Evolutionary conservation across 2,113 vertebrate species (phyloP).

Genomic region (Oophaga pumilio): DNA sequence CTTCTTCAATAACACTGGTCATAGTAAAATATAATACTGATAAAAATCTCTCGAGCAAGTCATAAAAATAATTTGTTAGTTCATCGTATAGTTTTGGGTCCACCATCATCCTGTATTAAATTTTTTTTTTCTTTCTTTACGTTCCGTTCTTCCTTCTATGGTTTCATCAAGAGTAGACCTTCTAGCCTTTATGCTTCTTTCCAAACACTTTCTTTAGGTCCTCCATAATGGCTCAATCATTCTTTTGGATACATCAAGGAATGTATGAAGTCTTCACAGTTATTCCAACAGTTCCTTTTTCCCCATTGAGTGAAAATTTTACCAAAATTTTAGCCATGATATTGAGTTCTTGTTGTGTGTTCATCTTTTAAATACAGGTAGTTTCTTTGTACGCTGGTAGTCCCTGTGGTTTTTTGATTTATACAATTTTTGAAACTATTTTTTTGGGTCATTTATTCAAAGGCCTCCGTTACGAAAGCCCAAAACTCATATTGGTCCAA

Average conservation of each 20-base stretch:
- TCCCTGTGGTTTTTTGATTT: slow-evolving; percentile 30
- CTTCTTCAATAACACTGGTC: slow-evolving; percentile 70
- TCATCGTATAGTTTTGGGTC: slow-evolving; percentile 38
- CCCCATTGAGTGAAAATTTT: slow-evolving; percentile 58
- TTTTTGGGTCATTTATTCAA: slow-evolving; percentile 60
- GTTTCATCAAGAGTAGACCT: slow-evolving; percentile 49
- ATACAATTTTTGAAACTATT: slow-evolving; percentile 57
- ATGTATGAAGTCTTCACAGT: slow-evolving; percentile 74
- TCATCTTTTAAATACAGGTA: slow-evolving; percentile 71
- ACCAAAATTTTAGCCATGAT: slow-evolving; percentile 52
- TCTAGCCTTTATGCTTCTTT: slow-evolving; percentile 61
- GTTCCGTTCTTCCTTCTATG: neutral
- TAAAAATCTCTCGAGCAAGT: slow-evolving; percentile 57
- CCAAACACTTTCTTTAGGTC: slow-evolving; percentile 67
- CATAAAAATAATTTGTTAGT: slow-evolving; percentile 61
- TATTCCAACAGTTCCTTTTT: slow-evolving; percentile 60
- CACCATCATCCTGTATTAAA: slow-evolving; percentile 58
- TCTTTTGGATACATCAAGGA: slow-evolving; percentile 64
- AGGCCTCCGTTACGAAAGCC: slow-evolving; percentile 66
- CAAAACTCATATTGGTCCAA: slow-evolving; percentile 64
- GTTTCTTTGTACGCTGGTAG: slow-evolving; percentile 34
- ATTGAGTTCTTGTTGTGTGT: slow-evolving; percentile 26
- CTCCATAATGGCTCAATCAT: slow-evolving; percentile 65
- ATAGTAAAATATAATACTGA: slow-evolving; percentile 70
- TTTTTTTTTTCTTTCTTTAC: slow-evolving; percentile 34